These are phyloP conservation scores for Karalla daura DNA, from an alignment of 2,797 vertebrate genomes.

Conservation along the genomic window DNA sequence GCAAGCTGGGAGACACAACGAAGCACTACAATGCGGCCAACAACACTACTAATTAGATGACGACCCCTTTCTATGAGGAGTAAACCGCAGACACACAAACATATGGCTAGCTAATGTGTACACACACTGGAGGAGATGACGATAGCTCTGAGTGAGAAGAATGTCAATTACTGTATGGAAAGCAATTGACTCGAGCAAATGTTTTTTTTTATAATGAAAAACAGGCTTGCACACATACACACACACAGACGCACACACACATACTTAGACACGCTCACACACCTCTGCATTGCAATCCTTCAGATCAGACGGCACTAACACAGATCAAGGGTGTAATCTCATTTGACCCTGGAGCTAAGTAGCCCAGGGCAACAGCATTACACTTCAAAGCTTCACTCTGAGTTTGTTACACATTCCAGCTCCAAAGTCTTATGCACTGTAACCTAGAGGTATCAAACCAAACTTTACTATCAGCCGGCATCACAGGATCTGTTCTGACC, in stretches of 20 bases:
- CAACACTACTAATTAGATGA: constrained; percentile 54
- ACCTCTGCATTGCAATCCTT: constrained; percentile 43
- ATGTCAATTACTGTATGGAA: too few relatives aligned
- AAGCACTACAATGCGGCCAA: constrained; percentile 35
- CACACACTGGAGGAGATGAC: too few relatives aligned
- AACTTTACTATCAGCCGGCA: constrained; percentile 54
- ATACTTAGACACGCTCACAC: constrained; percentile 7
- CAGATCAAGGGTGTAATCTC: constrained; percentile 78
- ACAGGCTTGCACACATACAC: neutral
- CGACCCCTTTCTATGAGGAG: constrained; percentile 25
- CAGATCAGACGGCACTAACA: constrained; percentile 64
- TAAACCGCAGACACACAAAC: neutral
- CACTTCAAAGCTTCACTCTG: constrained; percentile 73
- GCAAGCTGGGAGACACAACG: constrained; percentile 34
- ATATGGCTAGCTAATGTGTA: neutral
- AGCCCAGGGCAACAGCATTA: constrained; percentile 71
- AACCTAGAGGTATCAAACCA: constrained; percentile 53
- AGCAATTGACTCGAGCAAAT: neutral
- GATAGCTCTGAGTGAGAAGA: too few relatives aligned
- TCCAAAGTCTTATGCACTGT: constrained; percentile 57
- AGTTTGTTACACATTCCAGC: constrained; percentile 71
- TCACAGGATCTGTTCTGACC: constrained; percentile 42
- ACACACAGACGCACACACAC: constrained; percentile 23
- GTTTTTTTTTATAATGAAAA: neutral
- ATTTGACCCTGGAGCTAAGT: constrained; percentile 74